These are phyloP conservation scores for Chouioia cunea DNA, from an alignment of 2,888 invertebrate genomes.

Conservation along the genomic window DNA sequence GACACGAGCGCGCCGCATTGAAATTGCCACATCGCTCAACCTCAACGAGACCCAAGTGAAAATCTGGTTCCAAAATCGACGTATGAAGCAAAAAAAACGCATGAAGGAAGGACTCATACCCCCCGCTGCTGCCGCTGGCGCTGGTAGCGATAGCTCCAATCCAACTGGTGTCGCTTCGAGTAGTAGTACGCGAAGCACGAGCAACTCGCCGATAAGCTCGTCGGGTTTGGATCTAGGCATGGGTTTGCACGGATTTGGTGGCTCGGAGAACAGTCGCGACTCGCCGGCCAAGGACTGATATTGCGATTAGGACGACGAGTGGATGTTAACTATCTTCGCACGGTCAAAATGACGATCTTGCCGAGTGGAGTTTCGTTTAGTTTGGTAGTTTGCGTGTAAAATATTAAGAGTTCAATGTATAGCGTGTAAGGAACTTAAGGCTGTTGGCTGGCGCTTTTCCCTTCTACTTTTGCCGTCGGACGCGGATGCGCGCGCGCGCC, in stretches of 20 bases:
- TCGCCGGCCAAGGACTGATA: constrained; percentile 69
- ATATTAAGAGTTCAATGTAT: background rate
- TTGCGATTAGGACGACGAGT: constrained; percentile 11
- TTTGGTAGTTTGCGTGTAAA: background rate
- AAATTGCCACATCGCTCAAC: constrained; percentile 96
- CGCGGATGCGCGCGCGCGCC: too few species aligned
- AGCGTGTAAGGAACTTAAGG: too few species aligned
- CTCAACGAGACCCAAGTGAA: constrained; percentile 98
- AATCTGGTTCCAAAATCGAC: constrained; percentile 98
- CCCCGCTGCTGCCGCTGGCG: constrained; percentile 67
- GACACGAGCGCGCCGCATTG: constrained; percentile 95
- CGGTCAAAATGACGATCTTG: too few species aligned
- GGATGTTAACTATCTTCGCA: too few species aligned
- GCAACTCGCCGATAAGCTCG: constrained; percentile 65
- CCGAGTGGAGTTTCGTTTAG: too few species aligned
- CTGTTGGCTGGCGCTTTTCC: too few species aligned
- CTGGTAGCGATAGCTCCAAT: constrained; percentile 46
- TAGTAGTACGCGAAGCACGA: constrained; percentile 62
- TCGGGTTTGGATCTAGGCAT: constrained; percentile 58
- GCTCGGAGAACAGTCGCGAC: constrained; percentile 81
- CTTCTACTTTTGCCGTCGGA: too few species aligned
- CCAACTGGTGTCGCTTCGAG: constrained; percentile 49
- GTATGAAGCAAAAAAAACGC: constrained; percentile 98
- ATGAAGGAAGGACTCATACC: constrained; percentile 92
- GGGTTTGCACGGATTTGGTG: constrained; percentile 63